Evolutionary conservation across 2,888 invertebrate genomes (phyloP).

Genomic region (Notocelia uddmanniana): DNA sequence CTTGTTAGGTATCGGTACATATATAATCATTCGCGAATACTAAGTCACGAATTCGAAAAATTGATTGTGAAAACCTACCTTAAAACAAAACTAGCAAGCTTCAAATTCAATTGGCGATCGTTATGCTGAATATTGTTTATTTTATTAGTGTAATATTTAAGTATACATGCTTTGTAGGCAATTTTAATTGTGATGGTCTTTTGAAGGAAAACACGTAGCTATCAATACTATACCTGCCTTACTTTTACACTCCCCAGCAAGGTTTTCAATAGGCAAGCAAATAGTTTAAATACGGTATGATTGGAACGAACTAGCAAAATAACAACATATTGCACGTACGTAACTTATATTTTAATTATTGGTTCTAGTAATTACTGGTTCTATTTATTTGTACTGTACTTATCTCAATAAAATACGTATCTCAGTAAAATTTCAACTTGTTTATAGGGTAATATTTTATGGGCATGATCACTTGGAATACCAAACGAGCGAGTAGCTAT

Average conservation of each 20-base stretch:
- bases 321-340: background rate
- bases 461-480: slow-evolving; percentile 5
- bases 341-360: background rate
- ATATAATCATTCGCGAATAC: slow-evolving; percentile 25
- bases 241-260: background rate
- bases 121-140: slow-evolving; percentile 5
- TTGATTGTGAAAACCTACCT: background rate
- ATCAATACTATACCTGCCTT: background rate
- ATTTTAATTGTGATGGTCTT: background rate
- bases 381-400: too few relatives aligned
- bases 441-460: slow-evolving; percentile 15
- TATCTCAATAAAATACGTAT: background rate
- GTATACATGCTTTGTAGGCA: slow-evolving; percentile 5
- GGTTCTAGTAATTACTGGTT: background rate
- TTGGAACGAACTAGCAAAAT: background rate
- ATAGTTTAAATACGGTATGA: background rate
- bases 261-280: background rate
- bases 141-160: slow-evolving; percentile 9
- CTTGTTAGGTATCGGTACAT: slow-evolving; percentile 23
- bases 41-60: slow-evolving; percentile 26
- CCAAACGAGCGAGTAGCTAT: background rate
- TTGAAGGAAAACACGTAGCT: slow-evolving; percentile 11
- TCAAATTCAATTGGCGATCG: background rate
- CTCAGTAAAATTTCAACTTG: slow-evolving; percentile 8
- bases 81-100: background rate